A percentile compares a stretch with the other conserved stretches of the same genome.
Conservation (phyloP, 2,888 invertebrate species). For the Danaus chrysippus region DNA sequence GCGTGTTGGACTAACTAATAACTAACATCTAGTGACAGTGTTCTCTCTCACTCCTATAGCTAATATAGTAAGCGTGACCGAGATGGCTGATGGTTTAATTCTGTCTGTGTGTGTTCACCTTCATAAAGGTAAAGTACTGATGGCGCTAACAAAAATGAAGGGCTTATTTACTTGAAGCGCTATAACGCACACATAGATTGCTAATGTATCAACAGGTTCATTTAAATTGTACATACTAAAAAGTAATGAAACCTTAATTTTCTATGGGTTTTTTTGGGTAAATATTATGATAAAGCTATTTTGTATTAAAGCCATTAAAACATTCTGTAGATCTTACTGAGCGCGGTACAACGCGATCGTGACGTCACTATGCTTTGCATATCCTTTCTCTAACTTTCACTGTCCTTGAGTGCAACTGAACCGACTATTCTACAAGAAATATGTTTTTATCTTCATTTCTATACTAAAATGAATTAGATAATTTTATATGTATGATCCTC, state of each 20-base stretch:
- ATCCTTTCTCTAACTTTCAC: slow-evolving; percentile 75
- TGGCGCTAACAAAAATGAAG: slow-evolving; percentile 77
- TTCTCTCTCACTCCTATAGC: slow-evolving; percentile 59
- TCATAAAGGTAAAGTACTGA: slow-evolving; percentile 66
- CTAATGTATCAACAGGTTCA: slow-evolving; percentile 39
- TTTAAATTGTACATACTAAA: not conserved
- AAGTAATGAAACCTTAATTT: not conserved
- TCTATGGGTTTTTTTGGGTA: not conserved
- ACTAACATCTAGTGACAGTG: slow-evolving; percentile 56
- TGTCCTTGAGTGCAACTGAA: slow-evolving; percentile 62
- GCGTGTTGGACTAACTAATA: slow-evolving; percentile 65
- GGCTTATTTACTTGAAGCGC: slow-evolving; percentile 61
- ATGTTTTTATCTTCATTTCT: not conserved
- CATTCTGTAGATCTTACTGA: slow-evolving; percentile 18
- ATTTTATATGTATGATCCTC: not conserved
- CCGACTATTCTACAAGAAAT: slow-evolving; percentile 21
- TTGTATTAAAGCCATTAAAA: not conserved
- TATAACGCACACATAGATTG: slow-evolving; percentile 63
- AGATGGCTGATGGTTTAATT: slow-evolving; percentile 60
- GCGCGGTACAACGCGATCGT: slow-evolving; percentile 23
- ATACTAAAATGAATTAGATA: not conserved
- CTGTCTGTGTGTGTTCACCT: slow-evolving; percentile 62
- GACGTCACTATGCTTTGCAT: slow-evolving; percentile 52
- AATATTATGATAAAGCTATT: not conserved
- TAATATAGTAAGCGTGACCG: slow-evolving; percentile 44